phyloP scores from a whole-genome alignment of 1,140 invertebrate genomes.

The Piezodorus guildinii region DNA sequence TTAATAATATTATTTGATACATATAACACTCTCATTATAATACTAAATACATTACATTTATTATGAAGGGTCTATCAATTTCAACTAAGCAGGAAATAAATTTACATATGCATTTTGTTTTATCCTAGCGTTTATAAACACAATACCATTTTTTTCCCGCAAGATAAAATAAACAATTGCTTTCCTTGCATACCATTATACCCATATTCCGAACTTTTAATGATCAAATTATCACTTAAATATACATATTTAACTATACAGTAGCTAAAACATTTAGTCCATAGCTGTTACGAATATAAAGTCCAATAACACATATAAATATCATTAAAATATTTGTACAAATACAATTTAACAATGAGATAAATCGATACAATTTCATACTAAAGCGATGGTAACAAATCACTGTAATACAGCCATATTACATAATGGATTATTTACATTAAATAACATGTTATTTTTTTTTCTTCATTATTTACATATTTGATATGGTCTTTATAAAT shows the following conservation, averaged over 20 bases:
- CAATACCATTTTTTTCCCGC: background rate
- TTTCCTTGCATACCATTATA: background rate
- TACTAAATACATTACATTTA: too few species aligned
- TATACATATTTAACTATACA: background rate
- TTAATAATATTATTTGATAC: too few species aligned
- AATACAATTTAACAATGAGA: background rate
- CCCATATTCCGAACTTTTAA: conserved; percentile 8
- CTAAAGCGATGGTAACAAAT: background rate
- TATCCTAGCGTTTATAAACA: too few species aligned
- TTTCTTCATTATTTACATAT: too few species aligned
- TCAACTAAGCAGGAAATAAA: too few species aligned
- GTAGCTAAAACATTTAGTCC: background rate
- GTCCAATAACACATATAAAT: background rate
- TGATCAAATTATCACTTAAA: background rate
- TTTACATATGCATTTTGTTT: too few species aligned
- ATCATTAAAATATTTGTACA: background rate
- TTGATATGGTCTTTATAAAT: too few species aligned
- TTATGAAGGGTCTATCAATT: too few species aligned
- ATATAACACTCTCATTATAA: too few species aligned
- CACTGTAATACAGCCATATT: background rate
- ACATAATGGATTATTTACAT: background rate
- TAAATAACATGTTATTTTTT: too few species aligned
- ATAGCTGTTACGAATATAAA: background rate
- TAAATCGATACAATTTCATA: background rate
- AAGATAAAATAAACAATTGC: background rate